Evolutionary conservation across 2,797 vertebrate species (phyloP).

Genomic region (Amniataba percoides): DNA sequence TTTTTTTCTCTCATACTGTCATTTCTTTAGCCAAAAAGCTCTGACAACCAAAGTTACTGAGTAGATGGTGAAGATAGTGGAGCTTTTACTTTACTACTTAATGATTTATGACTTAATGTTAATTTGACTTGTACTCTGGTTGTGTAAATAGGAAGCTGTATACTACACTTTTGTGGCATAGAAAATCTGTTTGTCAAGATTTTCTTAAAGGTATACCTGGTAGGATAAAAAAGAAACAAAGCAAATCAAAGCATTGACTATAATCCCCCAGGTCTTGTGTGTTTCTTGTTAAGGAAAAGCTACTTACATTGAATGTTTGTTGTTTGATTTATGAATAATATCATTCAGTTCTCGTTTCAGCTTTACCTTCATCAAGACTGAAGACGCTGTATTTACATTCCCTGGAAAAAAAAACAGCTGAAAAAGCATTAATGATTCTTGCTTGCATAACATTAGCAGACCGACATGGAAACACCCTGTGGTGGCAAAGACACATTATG

Average conservation of each 20-base stretch:
- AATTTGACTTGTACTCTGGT: not conserved
- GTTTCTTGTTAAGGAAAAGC: too few species aligned
- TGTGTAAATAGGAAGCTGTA: not conserved
- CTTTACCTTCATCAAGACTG: not conserved
- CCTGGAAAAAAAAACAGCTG: not conserved
- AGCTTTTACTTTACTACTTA: too few species aligned
- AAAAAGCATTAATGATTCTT: not conserved
- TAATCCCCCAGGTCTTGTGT: too few species aligned
- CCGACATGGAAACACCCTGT: constrained; percentile 38
- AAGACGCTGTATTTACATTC: constrained; percentile 7
- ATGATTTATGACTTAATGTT: too few species aligned
- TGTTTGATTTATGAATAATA: not conserved
- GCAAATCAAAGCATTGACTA: too few species aligned
- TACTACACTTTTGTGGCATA: too few species aligned
- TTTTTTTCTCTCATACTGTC: too few species aligned
- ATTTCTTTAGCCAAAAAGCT: too few species aligned
- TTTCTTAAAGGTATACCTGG: too few species aligned
- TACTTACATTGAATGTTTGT: not conserved
- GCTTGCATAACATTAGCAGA: constrained; percentile 14
- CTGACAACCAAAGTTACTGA: not conserved
- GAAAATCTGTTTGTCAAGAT: too few species aligned
- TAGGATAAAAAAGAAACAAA: too few species aligned
- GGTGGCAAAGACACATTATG: constrained; percentile 20
- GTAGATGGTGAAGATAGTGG: not conserved
- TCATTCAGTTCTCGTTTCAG: not conserved